Evolutionary conservation across 2,113 vertebrate genomes (phyloP), one percentile per base, ranked within the genome.

Genomic region (Glaucomys volans): DNA sequence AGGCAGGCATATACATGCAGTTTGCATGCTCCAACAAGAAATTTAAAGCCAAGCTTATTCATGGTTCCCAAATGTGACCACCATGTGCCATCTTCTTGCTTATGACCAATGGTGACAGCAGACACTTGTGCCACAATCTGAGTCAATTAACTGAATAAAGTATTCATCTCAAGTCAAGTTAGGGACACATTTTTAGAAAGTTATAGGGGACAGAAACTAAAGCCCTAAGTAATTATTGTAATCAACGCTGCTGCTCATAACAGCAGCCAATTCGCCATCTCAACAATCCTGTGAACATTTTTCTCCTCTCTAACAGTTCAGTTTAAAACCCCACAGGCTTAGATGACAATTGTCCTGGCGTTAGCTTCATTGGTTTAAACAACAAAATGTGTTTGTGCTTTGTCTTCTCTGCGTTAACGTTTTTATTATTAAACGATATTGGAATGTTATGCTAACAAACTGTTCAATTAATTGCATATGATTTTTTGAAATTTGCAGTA

Each of bases 391-490:
- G 9, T 64, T 54, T 87, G 30, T 37, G 30, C 30, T 75, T 86
- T 69, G 50, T 59, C 42, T 82, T 90, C 16, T 92, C 84, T 71
- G 1, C 47, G 2, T 59, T 44, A 67, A 26, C 8, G 62, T 74
- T 66, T 84, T 94, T 83, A 87, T 94, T 93, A 84, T 86, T 88
- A 62, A 91, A 22, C n/a, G 35, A 74, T 79, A 28, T 67, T 82
- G 64, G 35, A 57, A 62, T 64, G 26, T 12, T 64, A 28, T 26
- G n/a, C 47, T 69, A 69, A n/a, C 72, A 64, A 54, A 28, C 13
- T 14, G 79, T 64, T 37, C 4, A 12, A 62, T 74, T 69, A 81
- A 82, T 20, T 75, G 18, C 6, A 32, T 52, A 22, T 52, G 17
- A 1, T 37, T 42, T 91, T 91, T n/a, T 32, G 28, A 87, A 79